Conservation (phyloP, 1,140 invertebrate species). For the Ips typographus region DNA sequence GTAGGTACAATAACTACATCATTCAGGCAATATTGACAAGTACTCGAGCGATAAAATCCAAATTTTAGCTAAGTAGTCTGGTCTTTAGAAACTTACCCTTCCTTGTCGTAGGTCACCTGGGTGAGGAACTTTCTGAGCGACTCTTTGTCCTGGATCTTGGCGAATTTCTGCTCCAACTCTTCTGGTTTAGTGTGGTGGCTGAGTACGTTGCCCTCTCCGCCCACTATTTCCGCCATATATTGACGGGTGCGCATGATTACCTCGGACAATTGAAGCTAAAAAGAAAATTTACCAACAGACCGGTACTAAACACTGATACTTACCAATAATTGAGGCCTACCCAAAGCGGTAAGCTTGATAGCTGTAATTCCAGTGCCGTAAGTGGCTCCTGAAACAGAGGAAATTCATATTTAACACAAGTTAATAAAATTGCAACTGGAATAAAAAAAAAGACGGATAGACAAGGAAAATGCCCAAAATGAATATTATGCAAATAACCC, state of each 20-base stretch:
- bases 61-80: neutral
- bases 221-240: constrained; percentile 89
- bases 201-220: constrained; percentile 77
- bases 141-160: constrained; percentile 72
- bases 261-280: constrained; percentile 93
- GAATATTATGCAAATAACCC: no score
- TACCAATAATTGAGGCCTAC: constrained; percentile 94
- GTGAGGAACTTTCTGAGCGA: constrained; percentile 86
- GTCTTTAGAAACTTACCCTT: constrained; percentile 67
- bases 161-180: constrained; percentile 86
- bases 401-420: constrained; percentile 21
- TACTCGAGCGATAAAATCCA: constrained; percentile 7
- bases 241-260: constrained; percentile 92
- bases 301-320: constrained; percentile 47
- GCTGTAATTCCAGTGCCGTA: constrained; percentile 95
- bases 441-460: no score
- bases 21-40: no score
- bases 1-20: no score
- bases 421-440: no score
- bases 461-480: no score
- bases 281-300: neutral
- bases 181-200: constrained; percentile 82
- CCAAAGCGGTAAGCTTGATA: constrained; percentile 96
- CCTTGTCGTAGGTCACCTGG: constrained; percentile 86
- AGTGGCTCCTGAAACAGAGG: constrained; percentile 73